Percentiles rank a stretch among this genome's conserved stretches.
Evolutionary conservation across 1,140 invertebrate species (phyloP).

Genomic region (Papilio machaon): DNA sequence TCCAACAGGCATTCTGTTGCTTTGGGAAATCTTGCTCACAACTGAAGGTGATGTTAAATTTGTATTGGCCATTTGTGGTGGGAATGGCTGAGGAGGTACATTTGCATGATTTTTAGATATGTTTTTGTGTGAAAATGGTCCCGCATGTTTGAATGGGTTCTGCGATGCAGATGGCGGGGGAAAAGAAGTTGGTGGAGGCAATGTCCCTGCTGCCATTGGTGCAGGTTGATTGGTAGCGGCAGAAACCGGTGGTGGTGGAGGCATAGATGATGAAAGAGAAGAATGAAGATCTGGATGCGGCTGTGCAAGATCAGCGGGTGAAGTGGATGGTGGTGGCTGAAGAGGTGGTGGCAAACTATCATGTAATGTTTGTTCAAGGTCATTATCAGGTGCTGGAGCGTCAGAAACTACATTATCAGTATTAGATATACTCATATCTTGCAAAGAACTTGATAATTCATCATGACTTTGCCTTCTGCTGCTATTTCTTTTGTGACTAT

Average conservation of each 20-base stretch:
- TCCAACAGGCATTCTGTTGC: conserved; percentile 59
- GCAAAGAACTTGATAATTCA: conserved; percentile 60
- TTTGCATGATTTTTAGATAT: conserved; percentile 53
- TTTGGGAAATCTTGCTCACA: conserved; percentile 62
- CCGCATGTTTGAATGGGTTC: conserved; percentile 73
- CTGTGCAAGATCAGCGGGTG: conserved; percentile 44
- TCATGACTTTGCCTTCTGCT: conserved; percentile 57
- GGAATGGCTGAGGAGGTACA: conserved; percentile 52
- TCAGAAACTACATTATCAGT: conserved; percentile 49
- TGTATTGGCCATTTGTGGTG: conserved; percentile 49
- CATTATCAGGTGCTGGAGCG: conserved; percentile 29
- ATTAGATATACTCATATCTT: conserved; percentile 69
- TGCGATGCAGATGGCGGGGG: conserved; percentile 54
- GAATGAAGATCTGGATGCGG: conserved; percentile 19
- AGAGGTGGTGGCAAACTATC: conserved; percentile 31
- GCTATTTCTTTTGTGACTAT: conserved; percentile 46
- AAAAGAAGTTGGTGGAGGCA: conserved; percentile 56
- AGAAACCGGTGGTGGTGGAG: conserved; percentile 47
- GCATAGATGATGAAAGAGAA: conserved; percentile 45
- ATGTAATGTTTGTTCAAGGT: conserved; percentile 29
- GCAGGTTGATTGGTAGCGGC: conserved; percentile 28
- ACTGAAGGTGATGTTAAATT: conserved; percentile 60
- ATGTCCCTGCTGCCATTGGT: conserved; percentile 15
- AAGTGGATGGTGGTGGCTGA: conserved; percentile 41
- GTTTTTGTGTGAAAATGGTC: conserved; percentile 72